Percentiles rank a stretch among this genome's conserved stretches.
phyloP scores from a whole-genome alignment of 2,113 vertebrate species.

The Hiodon alosoides region DNA sequence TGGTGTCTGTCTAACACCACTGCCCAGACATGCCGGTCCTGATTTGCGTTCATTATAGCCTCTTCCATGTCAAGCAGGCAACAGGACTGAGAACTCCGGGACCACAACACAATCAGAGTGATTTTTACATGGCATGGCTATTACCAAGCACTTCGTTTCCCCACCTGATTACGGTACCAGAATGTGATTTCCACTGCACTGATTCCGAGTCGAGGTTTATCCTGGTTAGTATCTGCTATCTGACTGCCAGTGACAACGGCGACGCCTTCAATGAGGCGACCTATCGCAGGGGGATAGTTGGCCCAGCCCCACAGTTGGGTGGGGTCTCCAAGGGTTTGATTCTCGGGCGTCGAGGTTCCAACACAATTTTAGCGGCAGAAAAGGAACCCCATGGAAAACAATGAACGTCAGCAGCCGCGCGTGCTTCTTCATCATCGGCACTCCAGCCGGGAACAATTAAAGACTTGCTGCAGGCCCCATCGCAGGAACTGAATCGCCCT shows the following conservation, averaged over 20 bases:
- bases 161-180: too few species aligned
- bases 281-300: too few species aligned
- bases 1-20: too few species aligned
- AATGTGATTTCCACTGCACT: not conserved
- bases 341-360: conserved; percentile 32
- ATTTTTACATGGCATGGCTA: too few species aligned
- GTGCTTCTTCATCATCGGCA: conserved; percentile 50
- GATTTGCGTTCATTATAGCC: too few species aligned
- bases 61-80: too few species aligned
- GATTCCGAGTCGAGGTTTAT: conserved; percentile 39
- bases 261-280: conserved; percentile 51
- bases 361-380: conserved; percentile 49
- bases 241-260: conserved; percentile 50
- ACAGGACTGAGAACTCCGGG: too few species aligned
- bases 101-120: too few species aligned
- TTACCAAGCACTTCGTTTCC: conserved; percentile 14
- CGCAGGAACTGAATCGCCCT: conserved; percentile 43
- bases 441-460: conserved; percentile 58
- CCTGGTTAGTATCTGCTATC: conserved; percentile 42
- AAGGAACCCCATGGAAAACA: conserved; percentile 55
- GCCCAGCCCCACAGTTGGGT: conserved; percentile 13
- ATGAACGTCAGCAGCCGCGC: conserved; percentile 50
- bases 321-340: conserved; percentile 33
- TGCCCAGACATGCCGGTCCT: too few species aligned
- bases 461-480: conserved; percentile 44